phyloP scores from a whole-genome alignment of 2,113 vertebrate species.

The Meleagris gallopavo region DNA sequence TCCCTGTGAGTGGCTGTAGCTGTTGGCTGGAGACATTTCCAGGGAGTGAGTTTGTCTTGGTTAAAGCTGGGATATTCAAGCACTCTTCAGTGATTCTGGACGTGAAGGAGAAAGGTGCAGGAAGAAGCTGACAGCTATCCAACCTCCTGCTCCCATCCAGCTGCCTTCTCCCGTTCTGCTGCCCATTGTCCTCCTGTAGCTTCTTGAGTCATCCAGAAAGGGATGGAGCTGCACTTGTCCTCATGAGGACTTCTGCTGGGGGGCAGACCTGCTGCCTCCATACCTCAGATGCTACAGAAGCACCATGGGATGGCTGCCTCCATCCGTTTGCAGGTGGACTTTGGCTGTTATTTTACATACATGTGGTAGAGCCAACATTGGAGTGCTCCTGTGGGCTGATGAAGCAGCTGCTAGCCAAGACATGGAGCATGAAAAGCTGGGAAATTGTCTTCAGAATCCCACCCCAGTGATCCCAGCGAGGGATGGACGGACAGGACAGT shows the following conservation, averaged over 20 bases:
- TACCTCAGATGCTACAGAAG: not conserved
- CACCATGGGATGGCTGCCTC: not conserved
- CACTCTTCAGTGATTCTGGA: not conserved
- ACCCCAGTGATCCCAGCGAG: fast-evolving
- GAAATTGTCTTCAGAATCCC: not conserved
- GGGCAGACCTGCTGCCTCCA: not conserved
- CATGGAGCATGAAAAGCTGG: fast-evolving
- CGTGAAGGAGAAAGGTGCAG: not conserved
- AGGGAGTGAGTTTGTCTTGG: not conserved
- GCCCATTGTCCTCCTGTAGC: fast-evolving
- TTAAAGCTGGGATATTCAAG: not conserved
- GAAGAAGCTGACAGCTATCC: not conserved
- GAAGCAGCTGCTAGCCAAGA: not conserved
- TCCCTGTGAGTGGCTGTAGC: not conserved
- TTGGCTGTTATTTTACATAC: not conserved
- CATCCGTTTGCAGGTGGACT: not conserved
- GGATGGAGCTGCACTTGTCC: not conserved
- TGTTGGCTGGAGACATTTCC: fast-evolving
- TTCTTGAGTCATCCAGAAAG: not conserved
- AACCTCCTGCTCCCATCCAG: not conserved
- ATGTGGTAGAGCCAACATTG: fast-evolving
- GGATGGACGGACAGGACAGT: not conserved
- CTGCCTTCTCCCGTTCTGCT: not conserved
- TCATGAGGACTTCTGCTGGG: fast-evolving
- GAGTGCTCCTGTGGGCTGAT: fast-evolving